Conservation (phyloP, 2,888 invertebrate species). For the Agrilus biguttatus region DNA sequence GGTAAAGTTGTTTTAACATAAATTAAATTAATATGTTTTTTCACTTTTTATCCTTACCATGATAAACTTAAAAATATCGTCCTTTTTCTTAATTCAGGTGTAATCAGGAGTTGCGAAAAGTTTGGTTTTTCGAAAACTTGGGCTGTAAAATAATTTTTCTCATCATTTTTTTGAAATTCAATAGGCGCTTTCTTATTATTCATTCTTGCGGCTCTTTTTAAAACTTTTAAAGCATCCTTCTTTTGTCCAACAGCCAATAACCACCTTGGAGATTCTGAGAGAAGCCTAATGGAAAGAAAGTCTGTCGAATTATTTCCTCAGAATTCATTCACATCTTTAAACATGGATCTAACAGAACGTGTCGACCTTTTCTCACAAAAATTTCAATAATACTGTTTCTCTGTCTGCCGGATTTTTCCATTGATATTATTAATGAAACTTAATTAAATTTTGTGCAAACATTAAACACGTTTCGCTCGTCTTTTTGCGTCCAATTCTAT, state of each 20-base stretch:
- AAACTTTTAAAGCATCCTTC: slow-evolving; percentile 34
- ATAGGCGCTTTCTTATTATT: slow-evolving; percentile 14
- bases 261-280: slow-evolving; percentile 52
- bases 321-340: no score
- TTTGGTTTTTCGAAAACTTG: slow-evolving; percentile 17
- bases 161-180: neutral
- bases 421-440: no score
- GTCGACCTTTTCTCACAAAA: no score
- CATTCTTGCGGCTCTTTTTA: slow-evolving; percentile 23
- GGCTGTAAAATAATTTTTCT: slow-evolving; percentile 23
- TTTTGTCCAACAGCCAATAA: slow-evolving; percentile 38
- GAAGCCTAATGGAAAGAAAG: slow-evolving; percentile 20
- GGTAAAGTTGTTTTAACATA: no score
- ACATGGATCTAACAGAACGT: no score
- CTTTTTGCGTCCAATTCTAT: no score
- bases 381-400: no score
- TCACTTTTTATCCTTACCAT: slow-evolving; percentile 30
- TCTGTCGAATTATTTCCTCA: no score
- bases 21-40: no score
- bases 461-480: no score
- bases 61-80: slow-evolving; percentile 36
- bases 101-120: slow-evolving; percentile 35
- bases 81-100: slow-evolving; percentile 36
- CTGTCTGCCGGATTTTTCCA: no score
- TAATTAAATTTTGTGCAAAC: no score